These are phyloP conservation scores for Triplophysa tibetana DNA, from an alignment of 2,113 vertebrate species.

Conservation along the genomic window DNA sequence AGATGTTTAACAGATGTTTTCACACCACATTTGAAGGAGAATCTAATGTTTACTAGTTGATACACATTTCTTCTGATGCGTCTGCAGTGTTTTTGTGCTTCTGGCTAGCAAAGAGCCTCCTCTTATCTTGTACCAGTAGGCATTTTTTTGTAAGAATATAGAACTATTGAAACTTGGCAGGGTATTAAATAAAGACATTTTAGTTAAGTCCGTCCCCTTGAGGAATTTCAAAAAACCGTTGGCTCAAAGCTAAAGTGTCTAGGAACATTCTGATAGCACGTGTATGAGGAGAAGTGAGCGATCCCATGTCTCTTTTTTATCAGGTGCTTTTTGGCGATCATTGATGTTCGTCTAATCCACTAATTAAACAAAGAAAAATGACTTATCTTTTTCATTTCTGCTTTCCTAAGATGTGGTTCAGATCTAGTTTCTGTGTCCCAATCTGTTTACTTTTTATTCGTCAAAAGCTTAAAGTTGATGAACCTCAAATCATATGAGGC, in stretches of 20 bases:
- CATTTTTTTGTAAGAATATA: constrained; percentile 17
- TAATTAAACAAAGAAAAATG: constrained; percentile 33
- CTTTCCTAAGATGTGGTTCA: background rate
- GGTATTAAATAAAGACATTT: background rate
- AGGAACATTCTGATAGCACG: constrained; percentile 6
- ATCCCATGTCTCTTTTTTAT: constrained; percentile 24
- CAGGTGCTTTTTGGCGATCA: constrained; percentile 16
- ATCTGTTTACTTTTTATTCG: no score
- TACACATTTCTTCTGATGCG: background rate
- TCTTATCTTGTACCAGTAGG: constrained; percentile 6
- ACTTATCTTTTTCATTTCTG: constrained; percentile 5
- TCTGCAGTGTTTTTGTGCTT: background rate
- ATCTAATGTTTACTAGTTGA: background rate
- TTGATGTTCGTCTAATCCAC: constrained; percentile 32
- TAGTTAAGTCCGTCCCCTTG: constrained; percentile 8
- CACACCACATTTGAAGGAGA: background rate
- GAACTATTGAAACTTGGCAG: constrained; percentile 34
- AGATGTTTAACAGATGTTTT: constrained; percentile 8
- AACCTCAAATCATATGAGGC: no score
- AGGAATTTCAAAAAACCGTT: background rate
- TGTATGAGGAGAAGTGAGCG: background rate
- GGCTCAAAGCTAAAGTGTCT: constrained; percentile 6
- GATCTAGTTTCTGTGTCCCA: background rate
- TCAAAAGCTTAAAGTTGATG: no score
- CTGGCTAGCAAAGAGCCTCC: background rate